phyloP scores from a whole-genome alignment of 2,888 invertebrate genomes.

The Scaptomyza cyrtandrae region DNA sequence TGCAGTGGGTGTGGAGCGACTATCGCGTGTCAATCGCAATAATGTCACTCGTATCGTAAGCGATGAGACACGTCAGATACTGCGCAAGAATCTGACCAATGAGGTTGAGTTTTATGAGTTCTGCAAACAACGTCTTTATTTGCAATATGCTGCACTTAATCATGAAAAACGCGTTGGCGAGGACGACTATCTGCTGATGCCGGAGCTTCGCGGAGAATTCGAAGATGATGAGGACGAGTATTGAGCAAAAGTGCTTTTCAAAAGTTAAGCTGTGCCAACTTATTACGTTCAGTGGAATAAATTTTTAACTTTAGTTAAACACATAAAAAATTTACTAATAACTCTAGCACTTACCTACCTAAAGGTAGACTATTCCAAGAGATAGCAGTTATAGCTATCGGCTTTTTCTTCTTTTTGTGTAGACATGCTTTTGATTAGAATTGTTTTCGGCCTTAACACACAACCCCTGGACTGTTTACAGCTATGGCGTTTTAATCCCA shows the following conservation, averaged over 20 bases:
- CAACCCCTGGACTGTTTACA: too few relatives aligned
- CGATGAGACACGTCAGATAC: constrained; percentile 92
- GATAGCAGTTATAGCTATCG: too few relatives aligned
- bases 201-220: constrained; percentile 51
- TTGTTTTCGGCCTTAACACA: too few relatives aligned
- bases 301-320: neutral
- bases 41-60: constrained; percentile 86
- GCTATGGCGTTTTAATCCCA: too few relatives aligned
- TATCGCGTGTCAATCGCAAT: constrained; percentile 88
- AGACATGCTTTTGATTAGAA: too few relatives aligned
- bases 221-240: constrained; percentile 53
- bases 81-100: constrained; percentile 92
- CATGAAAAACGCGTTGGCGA: constrained; percentile 64
- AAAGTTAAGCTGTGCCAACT: constrained; percentile 17
- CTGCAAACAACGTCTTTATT: constrained; percentile 92
- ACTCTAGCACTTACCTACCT: neutral
- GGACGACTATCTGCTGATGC: constrained; percentile 80
- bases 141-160: constrained; percentile 90
- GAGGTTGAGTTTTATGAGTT: constrained; percentile 97
- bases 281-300: constrained; percentile 11
- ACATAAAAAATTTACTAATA: neutral
- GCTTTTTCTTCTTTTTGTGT: too few relatives aligned
- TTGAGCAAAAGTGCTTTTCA: constrained; percentile 73
- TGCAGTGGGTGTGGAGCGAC: constrained; percentile 82
- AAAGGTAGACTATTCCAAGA: too few relatives aligned